A percentile compares a stretch with the other conserved stretches of the same genome.
Conservation (phyloP, 1,140 invertebrate species). For the Solenopsis fugax region DNA sequence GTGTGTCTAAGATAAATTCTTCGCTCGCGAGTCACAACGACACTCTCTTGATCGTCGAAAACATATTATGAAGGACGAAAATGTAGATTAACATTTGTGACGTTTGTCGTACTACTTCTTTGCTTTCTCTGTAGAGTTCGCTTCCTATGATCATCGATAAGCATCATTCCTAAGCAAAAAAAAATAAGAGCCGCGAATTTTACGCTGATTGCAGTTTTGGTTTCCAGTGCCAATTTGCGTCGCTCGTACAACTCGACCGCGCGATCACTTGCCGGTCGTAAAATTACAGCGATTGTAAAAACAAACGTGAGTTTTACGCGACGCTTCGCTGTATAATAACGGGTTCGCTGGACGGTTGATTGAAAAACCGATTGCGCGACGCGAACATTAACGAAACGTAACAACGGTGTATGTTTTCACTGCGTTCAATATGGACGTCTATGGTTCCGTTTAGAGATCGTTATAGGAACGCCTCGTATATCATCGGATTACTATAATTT, state of each 20-base stretch:
- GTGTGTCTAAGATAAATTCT: constrained; percentile 23
- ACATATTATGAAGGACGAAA: background rate
- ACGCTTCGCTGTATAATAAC: constrained; percentile 15
- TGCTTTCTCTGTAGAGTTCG: background rate
- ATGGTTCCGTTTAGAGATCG: constrained; percentile 69
- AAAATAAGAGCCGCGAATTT: background rate
- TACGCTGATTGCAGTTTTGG: constrained; percentile 23
- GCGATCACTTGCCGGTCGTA: constrained; percentile 1
- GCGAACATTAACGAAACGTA: constrained; percentile 11
- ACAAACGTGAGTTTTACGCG: constrained; percentile 21
- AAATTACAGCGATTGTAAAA: constrained; percentile 45
- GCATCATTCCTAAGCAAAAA: background rate
- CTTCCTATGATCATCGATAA: background rate
- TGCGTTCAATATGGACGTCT: constrained; percentile 47
- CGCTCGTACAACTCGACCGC: background rate
- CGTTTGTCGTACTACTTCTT: background rate
- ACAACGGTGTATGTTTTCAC: constrained; percentile 24
- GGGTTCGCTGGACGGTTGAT: constrained; percentile 34
- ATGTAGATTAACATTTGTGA: background rate
- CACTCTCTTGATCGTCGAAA: background rate
- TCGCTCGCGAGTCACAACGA: background rate
- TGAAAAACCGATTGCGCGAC: constrained; percentile 57
- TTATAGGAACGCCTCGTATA: constrained; percentile 71
- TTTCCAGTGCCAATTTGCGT: background rate
- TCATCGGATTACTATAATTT: constrained; percentile 75